Base-by-base conservation (phyloP, 2,888 invertebrate species). In the Cynaeus angustus region DNA sequence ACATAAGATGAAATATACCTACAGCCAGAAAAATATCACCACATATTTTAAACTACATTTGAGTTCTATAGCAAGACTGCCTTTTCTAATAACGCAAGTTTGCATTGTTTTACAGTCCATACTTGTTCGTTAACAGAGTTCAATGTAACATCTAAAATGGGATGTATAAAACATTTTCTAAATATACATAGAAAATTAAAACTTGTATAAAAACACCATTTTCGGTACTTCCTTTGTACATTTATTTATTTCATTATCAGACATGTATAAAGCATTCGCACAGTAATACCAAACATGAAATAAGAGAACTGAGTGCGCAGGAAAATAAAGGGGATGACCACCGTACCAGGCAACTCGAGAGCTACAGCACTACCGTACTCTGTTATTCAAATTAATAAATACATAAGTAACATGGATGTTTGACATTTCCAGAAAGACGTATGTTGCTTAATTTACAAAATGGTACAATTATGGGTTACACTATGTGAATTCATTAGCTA, bases 261-360 rank as follows among this genome's bases (percentile, higher is more conserved):
- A 86, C 86, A 86, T 86, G 86, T 86, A 86, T 86, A 86, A 86
- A 86, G 86, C 86, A 86, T 86, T 86, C 86, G 86, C 86, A 86
- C 86, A 86, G 85, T 85, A 85, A 86, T 86, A 86, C 85, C 86
- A 86, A 86, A 85, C 83, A 85, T 83, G 84, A 85, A 85, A 85
- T 80, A 82, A 84, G 79, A 82, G 80, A 83, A 83, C 79, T 82
- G 82, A 82, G 81, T 81, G 83, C 80, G 81, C 81, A 80, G 80
- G 77, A 80, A 80, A 78, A 68, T 72, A 79, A 80, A 38, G 59
- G 71, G 72, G 75, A 74, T 72, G 73, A 75, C 74, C 80, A 80
- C 80, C 80, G 80, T 78, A 81, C 78, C 80, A 78, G 81, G 78
- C 79, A 77, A 79, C 79, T 81, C 77, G 78, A 80, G 80, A 80